Evolutionary conservation across 2,113 vertebrate genomes (phyloP).

Genomic region (Monarcha castaneiventris): DNA sequence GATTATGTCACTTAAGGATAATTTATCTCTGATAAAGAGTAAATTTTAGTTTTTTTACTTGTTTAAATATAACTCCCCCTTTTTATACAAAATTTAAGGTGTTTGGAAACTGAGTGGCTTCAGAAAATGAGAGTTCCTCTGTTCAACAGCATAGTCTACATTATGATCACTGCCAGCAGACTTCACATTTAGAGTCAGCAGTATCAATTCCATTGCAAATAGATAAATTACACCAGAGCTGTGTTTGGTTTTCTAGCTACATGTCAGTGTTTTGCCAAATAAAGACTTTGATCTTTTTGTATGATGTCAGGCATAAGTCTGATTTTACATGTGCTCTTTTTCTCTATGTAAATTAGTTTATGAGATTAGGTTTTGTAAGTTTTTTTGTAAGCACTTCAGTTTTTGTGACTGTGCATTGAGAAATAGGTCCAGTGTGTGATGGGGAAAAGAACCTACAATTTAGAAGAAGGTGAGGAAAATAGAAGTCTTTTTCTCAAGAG

Average conservation of each 20-base stretch:
- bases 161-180: neutral
- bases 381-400: neutral
- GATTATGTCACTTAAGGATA: slow-evolving; percentile 50
- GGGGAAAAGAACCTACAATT: neutral
- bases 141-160: neutral
- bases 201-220: neutral
- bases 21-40: slow-evolving; percentile 54
- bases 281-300: slow-evolving; percentile 1
- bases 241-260: slow-evolving; percentile 51
- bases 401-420: neutral
- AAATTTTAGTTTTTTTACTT: slow-evolving; percentile 26
- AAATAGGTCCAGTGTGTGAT: neutral
- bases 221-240: neutral
- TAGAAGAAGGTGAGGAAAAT: neutral
- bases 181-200: neutral
- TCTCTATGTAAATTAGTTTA: neutral
- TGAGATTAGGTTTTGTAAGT: neutral
- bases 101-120: neutral
- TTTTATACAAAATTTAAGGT: neutral
- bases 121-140: neutral
- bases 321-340: neutral
- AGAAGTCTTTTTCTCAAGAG: neutral
- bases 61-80: neutral
- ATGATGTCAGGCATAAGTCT: neutral
- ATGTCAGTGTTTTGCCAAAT: slow-evolving; percentile 55